Evolutionary conservation across 2,797 vertebrate genomes (phyloP).

Genomic region (Sebastes oblongus): DNA sequence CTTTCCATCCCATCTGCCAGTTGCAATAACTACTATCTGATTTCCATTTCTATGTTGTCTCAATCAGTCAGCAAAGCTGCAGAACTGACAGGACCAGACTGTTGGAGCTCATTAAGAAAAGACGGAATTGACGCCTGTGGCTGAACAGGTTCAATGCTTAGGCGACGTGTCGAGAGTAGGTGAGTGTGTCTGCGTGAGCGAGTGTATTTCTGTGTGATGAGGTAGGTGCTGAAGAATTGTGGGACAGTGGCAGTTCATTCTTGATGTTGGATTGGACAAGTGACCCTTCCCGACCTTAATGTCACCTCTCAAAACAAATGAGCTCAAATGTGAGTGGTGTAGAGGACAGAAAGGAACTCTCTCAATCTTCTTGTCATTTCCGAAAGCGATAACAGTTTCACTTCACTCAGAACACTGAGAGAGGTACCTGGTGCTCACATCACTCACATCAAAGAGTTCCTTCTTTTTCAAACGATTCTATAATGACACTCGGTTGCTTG

Average conservation of each 20-base stretch:
- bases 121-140: background rate
- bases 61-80: background rate
- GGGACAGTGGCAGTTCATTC: background rate
- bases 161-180: background rate
- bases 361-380: slow-evolving; percentile 19
- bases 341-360: background rate
- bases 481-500: background rate
- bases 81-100: background rate
- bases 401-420: background rate
- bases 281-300: slow-evolving; percentile 11
- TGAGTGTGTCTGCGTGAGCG: background rate
- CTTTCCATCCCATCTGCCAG: background rate
- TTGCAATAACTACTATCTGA: background rate
- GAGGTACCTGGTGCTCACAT: background rate
- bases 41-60: background rate
- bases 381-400: slow-evolving; percentile 3
- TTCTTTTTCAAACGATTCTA: background rate
- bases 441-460: background rate
- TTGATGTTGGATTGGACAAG: background rate
- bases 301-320: slow-evolving; percentile 25
- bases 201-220: background rate
- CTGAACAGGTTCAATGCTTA: slow-evolving; percentile 1
- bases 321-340: background rate
- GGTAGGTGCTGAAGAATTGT: background rate
- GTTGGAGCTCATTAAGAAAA: slow-evolving; percentile 5